phyloP scores from a whole-genome alignment of 2,113 vertebrate genomes.

The Nicator chloris region DNA sequence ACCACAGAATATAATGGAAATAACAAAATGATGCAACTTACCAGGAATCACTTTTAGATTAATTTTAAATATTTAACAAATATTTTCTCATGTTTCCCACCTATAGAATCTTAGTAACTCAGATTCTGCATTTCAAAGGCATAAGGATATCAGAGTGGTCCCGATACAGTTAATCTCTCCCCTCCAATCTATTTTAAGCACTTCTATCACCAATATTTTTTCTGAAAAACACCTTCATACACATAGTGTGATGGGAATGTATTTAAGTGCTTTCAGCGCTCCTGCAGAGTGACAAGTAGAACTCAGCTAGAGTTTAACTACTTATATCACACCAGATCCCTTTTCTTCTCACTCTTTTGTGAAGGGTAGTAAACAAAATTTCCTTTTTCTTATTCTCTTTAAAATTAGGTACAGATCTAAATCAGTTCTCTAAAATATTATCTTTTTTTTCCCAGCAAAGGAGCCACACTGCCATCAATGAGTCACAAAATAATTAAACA shows the following conservation, averaged over 20 bases:
- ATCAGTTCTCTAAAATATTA: not conserved
- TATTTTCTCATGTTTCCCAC: not conserved
- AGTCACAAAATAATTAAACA: slow-evolving; percentile 30
- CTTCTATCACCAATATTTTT: not conserved
- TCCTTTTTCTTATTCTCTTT: not conserved
- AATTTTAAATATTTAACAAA: not conserved
- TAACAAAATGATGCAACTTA: not conserved
- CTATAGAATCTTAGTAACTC: not conserved
- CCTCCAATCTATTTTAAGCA: not conserved
- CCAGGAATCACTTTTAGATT: not conserved
- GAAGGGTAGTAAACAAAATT: not conserved
- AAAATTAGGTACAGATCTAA: not conserved
- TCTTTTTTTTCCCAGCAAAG: not conserved
- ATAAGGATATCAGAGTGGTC: not conserved
- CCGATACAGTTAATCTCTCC: not conserved
- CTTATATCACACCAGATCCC: not conserved
- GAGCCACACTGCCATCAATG: not conserved
- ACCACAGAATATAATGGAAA: not conserved
- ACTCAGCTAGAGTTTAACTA: not conserved
- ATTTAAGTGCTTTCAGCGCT: slow-evolving; percentile 12
- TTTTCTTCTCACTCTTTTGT: not conserved
- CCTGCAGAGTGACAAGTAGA: slow-evolving; percentile 1
- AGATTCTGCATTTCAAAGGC: not conserved
- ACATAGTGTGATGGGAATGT: not conserved
- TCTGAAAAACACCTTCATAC: not conserved